Evolutionary conservation across 2,797 vertebrate genomes (phyloP).

Genomic region (Corythornis leucogaster): DNA sequence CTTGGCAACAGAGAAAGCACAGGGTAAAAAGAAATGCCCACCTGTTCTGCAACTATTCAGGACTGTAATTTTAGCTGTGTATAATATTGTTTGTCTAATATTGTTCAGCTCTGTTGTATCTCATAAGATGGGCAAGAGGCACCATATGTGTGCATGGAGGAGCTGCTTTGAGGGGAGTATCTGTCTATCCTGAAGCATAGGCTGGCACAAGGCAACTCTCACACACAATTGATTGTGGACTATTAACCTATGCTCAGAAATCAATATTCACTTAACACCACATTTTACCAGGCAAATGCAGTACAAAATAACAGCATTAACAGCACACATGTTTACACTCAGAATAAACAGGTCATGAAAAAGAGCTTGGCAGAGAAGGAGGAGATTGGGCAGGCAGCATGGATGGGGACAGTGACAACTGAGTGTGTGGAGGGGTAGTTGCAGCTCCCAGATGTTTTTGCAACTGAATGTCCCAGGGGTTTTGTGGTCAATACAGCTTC

Average conservation of each 20-base stretch:
- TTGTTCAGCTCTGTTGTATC: not conserved
- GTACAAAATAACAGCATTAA: constrained; percentile 52
- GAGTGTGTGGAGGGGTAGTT: not conserved
- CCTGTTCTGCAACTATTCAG: not conserved
- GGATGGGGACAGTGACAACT: not conserved
- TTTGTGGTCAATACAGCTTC: not conserved
- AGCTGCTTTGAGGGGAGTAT: not conserved
- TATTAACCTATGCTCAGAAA: constrained; percentile 55
- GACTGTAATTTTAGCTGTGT: not conserved
- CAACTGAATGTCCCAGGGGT: not conserved
- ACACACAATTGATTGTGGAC: constrained; percentile 30
- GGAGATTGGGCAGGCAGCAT: not conserved
- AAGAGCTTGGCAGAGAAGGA: not conserved
- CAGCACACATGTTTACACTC: not conserved
- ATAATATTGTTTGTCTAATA: not conserved
- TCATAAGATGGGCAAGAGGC: not conserved
- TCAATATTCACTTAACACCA: constrained; percentile 66
- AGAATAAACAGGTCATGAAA: constrained; percentile 18
- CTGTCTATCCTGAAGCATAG: not conserved
- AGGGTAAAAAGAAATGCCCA: not conserved
- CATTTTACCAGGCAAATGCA: constrained; percentile 29
- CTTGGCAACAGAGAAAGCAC: not conserved
- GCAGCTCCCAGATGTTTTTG: not conserved
- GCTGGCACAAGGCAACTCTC: not conserved
- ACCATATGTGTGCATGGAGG: not conserved